Base-by-base conservation (phyloP, 2,888 invertebrate genomes). In the Lycaena phlaeas region DNA sequence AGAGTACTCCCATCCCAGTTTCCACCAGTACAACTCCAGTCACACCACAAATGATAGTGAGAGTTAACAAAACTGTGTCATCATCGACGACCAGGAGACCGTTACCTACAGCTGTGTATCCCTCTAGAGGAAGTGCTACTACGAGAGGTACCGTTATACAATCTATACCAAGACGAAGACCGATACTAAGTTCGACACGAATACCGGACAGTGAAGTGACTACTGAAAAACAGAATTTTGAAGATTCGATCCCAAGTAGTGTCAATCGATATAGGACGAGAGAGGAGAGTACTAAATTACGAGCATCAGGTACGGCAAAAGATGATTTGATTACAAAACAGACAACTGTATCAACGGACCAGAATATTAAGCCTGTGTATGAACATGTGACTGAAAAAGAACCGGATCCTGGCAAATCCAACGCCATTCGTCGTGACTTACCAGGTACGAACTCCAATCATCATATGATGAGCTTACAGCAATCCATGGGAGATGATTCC, bases 131-230 rank as follows among this genome's bases (percentile, higher is more conserved):
- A 7, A 79, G 87, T 44, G 78, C 82, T 15, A 82, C 88, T 1
- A 87, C 88, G 0, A 85, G 86, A 51, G 86, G 88, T 0, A 86
- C 88, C 2, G 88, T 87, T 1, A 88, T 90, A n/a, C 90, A 90
- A 59, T 72, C 88, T 6, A 89, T 90, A 50, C 88, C 90, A 0
- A 76, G 88, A 54, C 74, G 87, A 40, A 74, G 89, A 49, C 68
- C 73, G 17, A 55, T 68, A 0, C 53, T 67, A 2, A 67, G 76
- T 30, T 59, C 75, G 1, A 68, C 61, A 1, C 57, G 70, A 42
- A 67, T 84, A 6, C 62, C 81, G 1, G 57, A 50, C 2, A 40
- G 49, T 3, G 74, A 76, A 43, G 57, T 53, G 0, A 67, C 70
- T 0, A 75, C 76, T 4, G 69, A 71, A 46, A 65, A 57, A 46